Conservation (phyloP, 30 jellyfish, hydroid and myxozoan genomes). For the Mastigias papua region DNA sequence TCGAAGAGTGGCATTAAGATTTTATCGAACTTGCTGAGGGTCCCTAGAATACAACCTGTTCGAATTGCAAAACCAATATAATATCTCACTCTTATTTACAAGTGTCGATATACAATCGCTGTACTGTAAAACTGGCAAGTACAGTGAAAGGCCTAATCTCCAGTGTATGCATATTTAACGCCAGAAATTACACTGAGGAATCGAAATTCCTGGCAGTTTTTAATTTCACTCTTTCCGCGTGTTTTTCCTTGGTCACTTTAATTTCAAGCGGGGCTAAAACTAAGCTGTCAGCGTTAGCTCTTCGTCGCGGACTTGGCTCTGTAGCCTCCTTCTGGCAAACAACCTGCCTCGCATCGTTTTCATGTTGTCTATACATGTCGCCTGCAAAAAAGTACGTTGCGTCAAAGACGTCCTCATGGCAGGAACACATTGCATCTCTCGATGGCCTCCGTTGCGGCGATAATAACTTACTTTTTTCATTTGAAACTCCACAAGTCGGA, state of each 20-base stretch:
- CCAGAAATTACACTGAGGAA: conserved; percentile 15
- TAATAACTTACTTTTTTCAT: not conserved
- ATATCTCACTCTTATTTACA: no score
- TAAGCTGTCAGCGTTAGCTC: conserved; percentile 2
- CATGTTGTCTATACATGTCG: not conserved
- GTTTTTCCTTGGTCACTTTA: conserved; percentile 60
- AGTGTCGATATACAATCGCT: no score
- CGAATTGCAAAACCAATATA: not conserved
- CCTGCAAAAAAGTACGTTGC: conserved; percentile 20
- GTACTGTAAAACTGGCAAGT: no score
- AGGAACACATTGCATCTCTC: not conserved
- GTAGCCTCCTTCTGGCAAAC: not conserved
- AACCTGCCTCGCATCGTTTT: not conserved
- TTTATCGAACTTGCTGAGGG: not conserved
- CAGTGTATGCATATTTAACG: no score
- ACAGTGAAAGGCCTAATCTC: no score
- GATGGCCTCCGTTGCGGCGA: conserved; percentile 2
- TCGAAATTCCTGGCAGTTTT: conserved; percentile 30
- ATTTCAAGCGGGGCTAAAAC: conserved; percentile 67
- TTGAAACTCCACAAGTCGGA: not conserved
- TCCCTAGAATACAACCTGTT: not conserved
- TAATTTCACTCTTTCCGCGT: conserved; percentile 57
- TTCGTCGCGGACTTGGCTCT: not conserved
- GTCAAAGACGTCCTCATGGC: conserved; percentile 11
- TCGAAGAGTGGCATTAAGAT: not conserved